These are phyloP conservation scores for Netelia virgata DNA, from an alignment of 2,888 invertebrate species.

Conservation along the genomic window DNA sequence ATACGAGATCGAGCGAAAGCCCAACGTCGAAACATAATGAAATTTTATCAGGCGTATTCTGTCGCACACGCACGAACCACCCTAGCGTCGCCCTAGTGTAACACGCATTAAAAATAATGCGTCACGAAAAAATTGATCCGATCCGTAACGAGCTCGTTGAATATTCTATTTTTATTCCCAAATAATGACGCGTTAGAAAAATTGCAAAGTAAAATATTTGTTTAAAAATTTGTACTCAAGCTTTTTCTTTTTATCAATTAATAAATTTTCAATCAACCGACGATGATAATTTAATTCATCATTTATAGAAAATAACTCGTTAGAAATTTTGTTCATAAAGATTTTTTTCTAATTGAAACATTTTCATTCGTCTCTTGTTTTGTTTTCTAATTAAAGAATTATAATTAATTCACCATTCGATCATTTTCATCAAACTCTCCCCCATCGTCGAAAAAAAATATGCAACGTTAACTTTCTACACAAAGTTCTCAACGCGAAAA, in stretches of 20 bases:
- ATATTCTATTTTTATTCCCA: background rate
- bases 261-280: no score
- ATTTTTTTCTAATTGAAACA: no score
- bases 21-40: constrained; percentile 21
- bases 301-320: no score
- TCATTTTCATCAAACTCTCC: no score
- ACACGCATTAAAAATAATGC: background rate
- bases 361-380: no score
- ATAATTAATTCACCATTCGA: no score
- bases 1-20: constrained; percentile 1
- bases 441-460: no score
- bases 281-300: no score
- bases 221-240: background rate
- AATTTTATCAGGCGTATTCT: constrained; percentile 35
- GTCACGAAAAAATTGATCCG: background rate
- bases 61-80: background rate
- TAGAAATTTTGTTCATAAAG: no score
- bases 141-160: background rate
- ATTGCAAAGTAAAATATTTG: background rate
- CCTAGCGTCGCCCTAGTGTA: background rate
- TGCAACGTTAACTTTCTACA: background rate
- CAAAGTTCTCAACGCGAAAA: background rate
- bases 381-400: no score
- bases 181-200: background rate
- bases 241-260: background rate